phyloP scores from a whole-genome alignment of 2,797 vertebrate genomes.

The Sparus aurata region DNA sequence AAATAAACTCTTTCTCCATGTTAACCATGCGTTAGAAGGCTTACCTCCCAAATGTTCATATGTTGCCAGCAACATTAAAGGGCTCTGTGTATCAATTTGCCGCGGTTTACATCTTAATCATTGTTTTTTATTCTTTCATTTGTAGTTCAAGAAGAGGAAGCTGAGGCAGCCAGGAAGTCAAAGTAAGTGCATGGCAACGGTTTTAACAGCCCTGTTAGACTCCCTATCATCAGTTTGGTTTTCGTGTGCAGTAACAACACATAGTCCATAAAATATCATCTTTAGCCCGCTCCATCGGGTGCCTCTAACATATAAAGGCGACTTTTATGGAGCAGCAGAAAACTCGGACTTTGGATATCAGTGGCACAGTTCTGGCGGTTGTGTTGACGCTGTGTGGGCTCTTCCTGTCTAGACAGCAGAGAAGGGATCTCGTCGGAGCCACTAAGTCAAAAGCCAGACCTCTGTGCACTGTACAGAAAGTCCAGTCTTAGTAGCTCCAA shows the following conservation, averaged over 20 bases:
- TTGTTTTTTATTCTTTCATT: not conserved
- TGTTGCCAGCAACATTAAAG: no score
- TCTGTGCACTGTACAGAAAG: conserved; percentile 13
- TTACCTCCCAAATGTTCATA: no score
- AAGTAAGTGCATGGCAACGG: conserved; percentile 73
- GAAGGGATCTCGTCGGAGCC: conserved; percentile 41
- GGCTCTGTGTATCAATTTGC: no score
- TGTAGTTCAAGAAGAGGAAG: conserved; percentile 67
- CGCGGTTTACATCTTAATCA: no score
- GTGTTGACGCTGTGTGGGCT: conserved; percentile 29
- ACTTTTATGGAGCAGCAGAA: conserved; percentile 23
- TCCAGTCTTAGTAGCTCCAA: conserved; percentile 4
- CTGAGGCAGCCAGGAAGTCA: conserved; percentile 70
- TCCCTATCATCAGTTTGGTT: not conserved
- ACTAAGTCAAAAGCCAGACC: conserved; percentile 49
- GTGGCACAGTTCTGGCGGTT: conserved; percentile 23
- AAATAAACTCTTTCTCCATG: no score
- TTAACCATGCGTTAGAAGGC: no score
- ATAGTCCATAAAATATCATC: not conserved
- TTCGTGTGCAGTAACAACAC: conserved; percentile 21
- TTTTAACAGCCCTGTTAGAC: not conserved
- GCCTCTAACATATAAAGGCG: conserved; percentile 14
- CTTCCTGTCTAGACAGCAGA: conserved; percentile 50
- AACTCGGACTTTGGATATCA: conserved; percentile 16
- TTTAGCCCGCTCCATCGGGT: not conserved